These are phyloP conservation scores for Spilosoma lubricipeda DNA, from an alignment of 2,888 invertebrate genomes.

Conservation along the genomic window DNA sequence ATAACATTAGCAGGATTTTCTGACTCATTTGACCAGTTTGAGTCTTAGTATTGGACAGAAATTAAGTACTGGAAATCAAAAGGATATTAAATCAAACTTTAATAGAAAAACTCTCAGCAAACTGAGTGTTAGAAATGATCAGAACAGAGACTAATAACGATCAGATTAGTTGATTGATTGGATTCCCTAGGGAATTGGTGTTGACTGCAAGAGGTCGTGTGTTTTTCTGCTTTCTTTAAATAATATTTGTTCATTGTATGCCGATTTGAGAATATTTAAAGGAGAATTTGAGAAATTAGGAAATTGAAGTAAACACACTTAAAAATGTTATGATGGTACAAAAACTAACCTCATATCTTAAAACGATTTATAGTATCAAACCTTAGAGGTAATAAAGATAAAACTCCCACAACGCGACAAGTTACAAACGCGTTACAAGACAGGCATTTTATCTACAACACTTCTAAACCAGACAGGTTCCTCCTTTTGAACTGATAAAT, in stretches of 20 bases:
- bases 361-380: neutral
- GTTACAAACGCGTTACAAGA: neutral
- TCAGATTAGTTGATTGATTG: neutral
- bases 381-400: neutral
- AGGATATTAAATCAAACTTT: neutral
- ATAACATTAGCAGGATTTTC: neutral
- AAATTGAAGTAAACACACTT: neutral
- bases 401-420: too few species aligned
- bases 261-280: too few species aligned
- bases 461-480: neutral
- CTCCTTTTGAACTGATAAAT: slow-evolving; percentile 1
- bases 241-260: neutral
- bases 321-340: neutral
- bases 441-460: neutral
- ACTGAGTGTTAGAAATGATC: neutral
- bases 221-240: neutral
- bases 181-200: neutral
- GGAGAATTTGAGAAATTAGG: too few species aligned
- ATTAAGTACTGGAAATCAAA: neutral
- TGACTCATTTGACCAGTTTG: neutral
- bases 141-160: neutral
- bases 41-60: neutral
- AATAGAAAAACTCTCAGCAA: neutral
- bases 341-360: neutral
- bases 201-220: neutral